A percentile compares a stretch with the other conserved stretches of the same genome.
phyloP scores from a whole-genome alignment of 1,140 invertebrate genomes.

The Trigoniulus corallinus region DNA sequence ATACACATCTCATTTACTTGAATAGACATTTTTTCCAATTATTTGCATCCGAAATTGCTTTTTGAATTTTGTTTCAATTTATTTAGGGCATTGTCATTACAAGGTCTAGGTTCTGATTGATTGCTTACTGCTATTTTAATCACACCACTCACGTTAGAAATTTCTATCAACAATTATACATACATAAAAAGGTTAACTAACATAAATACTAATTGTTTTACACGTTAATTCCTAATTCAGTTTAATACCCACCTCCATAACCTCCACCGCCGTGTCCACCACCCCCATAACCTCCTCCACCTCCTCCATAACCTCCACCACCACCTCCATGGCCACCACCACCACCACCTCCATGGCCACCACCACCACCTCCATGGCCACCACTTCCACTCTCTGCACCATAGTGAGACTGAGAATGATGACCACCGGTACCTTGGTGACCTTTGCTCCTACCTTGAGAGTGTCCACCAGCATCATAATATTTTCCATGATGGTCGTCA shows the following conservation, averaged over 20 bases:
- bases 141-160: no score
- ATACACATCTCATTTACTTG: no score
- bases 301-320: neutral
- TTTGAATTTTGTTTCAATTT: no score
- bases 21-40: no score
- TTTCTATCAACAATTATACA: no score
- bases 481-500: neutral
- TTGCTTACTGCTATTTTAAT: no score
- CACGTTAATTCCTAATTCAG: neutral
- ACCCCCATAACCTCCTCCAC: neutral
- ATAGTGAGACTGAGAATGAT: neutral
- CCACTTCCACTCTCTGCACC: neutral
- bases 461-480: neutral
- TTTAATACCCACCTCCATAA: neutral
- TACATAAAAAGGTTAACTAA: no score
- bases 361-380: neutral
- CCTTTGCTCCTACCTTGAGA: neutral
- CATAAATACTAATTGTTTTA: neutral
- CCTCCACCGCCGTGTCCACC: neutral
- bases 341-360: neutral
- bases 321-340: neutral
- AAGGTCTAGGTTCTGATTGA: no score
- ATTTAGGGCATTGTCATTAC: no score
- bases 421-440: neutral
- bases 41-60: no score